Evolutionary conservation across 2,113 vertebrate species (phyloP).

Genomic region (Carlito syrichta): DNA sequence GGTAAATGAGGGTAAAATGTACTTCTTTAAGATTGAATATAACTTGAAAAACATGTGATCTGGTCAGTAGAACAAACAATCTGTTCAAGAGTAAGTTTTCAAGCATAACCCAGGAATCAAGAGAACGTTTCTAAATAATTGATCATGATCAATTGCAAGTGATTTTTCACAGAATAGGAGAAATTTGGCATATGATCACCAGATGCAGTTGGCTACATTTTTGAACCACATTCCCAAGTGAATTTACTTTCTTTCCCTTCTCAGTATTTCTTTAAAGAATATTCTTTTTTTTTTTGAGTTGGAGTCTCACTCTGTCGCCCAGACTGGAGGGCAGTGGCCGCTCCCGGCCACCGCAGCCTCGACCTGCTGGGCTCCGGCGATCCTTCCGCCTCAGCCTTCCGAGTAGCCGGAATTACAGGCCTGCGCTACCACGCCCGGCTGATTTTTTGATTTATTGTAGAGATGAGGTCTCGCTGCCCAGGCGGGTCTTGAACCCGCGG

Average conservation of each 20-base stretch:
- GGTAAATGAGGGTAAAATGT: neutral
- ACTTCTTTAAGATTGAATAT: neutral
- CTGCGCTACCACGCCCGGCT: no score
- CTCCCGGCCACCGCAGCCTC: no score
- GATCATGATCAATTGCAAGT: neutral
- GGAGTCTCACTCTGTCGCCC: no score
- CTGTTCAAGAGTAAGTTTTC: neutral
- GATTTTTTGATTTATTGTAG: no score
- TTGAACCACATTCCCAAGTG: neutral
- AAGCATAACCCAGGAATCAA: neutral
- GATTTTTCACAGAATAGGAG: neutral
- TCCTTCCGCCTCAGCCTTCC: no score
- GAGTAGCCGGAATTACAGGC: no score
- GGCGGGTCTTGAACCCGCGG: no score
- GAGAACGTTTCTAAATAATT: neutral
- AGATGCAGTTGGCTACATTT: constrained; percentile 18
- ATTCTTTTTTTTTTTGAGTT: no score
- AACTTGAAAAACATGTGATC: neutral
- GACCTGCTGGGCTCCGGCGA: no score
- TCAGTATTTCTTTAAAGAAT: neutral
- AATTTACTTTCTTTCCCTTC: neutral
- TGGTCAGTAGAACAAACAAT: neutral
- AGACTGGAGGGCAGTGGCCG: no score
- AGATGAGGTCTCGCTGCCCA: no score
- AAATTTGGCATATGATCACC: constrained; percentile 8